Conservation (phyloP, 1,140 invertebrate species). For the Cotesia glomerata region DNA sequence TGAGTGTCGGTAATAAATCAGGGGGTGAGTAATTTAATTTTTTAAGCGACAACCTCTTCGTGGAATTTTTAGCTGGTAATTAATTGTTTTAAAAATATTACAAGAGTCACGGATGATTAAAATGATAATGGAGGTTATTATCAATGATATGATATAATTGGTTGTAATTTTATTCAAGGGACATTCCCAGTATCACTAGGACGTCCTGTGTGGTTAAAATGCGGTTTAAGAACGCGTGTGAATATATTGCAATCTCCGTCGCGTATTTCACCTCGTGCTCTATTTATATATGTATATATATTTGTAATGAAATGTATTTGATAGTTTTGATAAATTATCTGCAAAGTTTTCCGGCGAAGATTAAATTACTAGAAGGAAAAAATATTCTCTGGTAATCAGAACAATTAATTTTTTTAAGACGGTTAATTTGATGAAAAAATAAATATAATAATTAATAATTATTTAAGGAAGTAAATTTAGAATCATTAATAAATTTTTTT, state of each 20-base stretch:
- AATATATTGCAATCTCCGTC: conserved; percentile 42
- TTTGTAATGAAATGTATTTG: not conserved
- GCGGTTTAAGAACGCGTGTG: conserved; percentile 40
- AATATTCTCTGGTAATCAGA: not conserved
- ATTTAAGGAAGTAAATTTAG: too few relatives aligned
- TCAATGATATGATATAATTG: not conserved
- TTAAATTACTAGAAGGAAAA: not conserved
- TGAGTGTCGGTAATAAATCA: too few relatives aligned
- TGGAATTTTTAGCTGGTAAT: too few relatives aligned
- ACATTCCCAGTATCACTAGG: conserved; percentile 47
- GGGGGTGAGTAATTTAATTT: too few relatives aligned
- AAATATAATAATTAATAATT: too few relatives aligned
- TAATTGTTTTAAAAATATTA: too few relatives aligned
- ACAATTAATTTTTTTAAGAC: not conserved
- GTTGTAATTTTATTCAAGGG: not conserved
- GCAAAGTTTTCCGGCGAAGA: not conserved
- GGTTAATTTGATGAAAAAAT: too few relatives aligned
- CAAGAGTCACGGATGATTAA: too few relatives aligned
- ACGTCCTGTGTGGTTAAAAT: conserved; percentile 52
- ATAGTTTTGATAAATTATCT: not conserved
- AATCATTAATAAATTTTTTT: too few relatives aligned
- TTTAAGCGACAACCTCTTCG: too few relatives aligned
- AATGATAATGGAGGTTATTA: too few relatives aligned
- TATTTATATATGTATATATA: not conserved
- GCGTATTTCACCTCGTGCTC: conserved; percentile 19